A percentile compares a stretch with the other conserved stretches of the same genome.
phyloP scores from a whole-genome alignment of 2,113 vertebrate genomes.

The Geococcyx californianus region DNA sequence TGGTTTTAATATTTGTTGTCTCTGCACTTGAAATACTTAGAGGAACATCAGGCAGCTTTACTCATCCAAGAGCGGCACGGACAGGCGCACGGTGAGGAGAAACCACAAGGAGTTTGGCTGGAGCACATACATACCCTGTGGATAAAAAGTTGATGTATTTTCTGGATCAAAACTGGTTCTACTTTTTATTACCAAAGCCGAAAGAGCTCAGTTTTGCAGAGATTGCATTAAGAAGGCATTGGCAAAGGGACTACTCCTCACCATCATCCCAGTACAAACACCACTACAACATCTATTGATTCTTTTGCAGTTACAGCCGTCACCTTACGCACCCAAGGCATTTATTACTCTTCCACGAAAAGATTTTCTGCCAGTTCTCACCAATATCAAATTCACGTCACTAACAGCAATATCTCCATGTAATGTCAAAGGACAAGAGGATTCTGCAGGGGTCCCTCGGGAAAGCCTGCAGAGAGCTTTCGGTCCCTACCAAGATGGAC shows the following conservation, averaged over 20 bases:
- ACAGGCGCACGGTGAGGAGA: neutral
- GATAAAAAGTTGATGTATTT: neutral
- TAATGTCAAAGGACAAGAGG: fast-evolving
- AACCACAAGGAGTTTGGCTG: neutral
- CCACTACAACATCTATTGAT: fast-evolving
- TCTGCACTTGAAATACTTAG: no score
- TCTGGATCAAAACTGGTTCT: no score
- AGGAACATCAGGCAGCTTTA: neutral
- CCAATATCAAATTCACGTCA: fast-evolving
- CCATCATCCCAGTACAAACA: fast-evolving
- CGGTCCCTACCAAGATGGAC: fast-evolving
- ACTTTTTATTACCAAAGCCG: fast-evolving
- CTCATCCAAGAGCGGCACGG: neutral
- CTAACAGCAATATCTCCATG: neutral
- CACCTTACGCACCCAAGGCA: neutral
- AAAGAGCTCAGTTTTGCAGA: neutral
- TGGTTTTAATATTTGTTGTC: neutral
- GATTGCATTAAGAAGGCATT: neutral
- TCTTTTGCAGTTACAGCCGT: neutral
- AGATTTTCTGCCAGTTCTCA: neutral
- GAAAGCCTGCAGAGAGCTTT: neutral
- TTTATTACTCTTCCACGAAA: neutral
- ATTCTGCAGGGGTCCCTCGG: neutral
- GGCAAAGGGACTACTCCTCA: neutral
- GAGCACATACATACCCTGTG: neutral